A percentile compares a stretch with the other conserved stretches of the same genome.
Conservation (phyloP, 2,797 vertebrate genomes). For the Myotis findleyi region DNA sequence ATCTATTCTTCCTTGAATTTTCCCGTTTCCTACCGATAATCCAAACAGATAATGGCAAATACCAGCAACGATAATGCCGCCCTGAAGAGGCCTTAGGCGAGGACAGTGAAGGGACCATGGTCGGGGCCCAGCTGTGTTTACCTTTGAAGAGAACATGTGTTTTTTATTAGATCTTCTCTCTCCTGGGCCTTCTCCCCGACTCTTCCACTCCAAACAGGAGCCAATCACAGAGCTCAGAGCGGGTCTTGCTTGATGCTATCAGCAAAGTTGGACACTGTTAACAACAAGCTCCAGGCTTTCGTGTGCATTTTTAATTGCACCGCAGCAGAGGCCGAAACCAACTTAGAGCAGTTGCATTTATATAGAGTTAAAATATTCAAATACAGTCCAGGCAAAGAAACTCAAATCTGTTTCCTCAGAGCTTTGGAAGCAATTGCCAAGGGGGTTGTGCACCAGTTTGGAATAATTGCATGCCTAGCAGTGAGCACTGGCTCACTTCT, state of each 20-base stretch:
- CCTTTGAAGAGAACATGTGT: slow-evolving; percentile 88
- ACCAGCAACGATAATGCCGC: slow-evolving; percentile 75
- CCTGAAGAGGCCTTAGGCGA: slow-evolving; percentile 67
- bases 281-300: slow-evolving; percentile 80
- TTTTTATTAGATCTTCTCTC: slow-evolving; percentile 88
- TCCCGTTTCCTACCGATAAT: slow-evolving; percentile 43
- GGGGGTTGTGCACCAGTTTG: slow-evolving; percentile 84
- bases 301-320: slow-evolving; percentile 85
- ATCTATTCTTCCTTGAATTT: not conserved
- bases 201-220: slow-evolving; percentile 87
- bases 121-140: slow-evolving; percentile 86
- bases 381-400: slow-evolving; percentile 82
- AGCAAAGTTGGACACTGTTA: slow-evolving; percentile 76
- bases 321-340: slow-evolving; percentile 77
- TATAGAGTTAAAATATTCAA: slow-evolving; percentile 82
- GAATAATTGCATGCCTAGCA: slow-evolving; percentile 84
- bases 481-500: slow-evolving; percentile 79
- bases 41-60: slow-evolving; percentile 70
- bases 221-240: slow-evolving; percentile 89
- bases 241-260: slow-evolving; percentile 90
- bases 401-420: slow-evolving; percentile 84
- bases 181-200: slow-evolving; percentile 84
- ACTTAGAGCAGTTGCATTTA: slow-evolving; percentile 83
- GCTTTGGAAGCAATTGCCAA: slow-evolving; percentile 86
- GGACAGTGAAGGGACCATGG: slow-evolving; percentile 73